These are phyloP conservation scores for Araneus ventricosus DNA, from an alignment of 1,140 invertebrate genomes.

Conservation along the genomic window DNA sequence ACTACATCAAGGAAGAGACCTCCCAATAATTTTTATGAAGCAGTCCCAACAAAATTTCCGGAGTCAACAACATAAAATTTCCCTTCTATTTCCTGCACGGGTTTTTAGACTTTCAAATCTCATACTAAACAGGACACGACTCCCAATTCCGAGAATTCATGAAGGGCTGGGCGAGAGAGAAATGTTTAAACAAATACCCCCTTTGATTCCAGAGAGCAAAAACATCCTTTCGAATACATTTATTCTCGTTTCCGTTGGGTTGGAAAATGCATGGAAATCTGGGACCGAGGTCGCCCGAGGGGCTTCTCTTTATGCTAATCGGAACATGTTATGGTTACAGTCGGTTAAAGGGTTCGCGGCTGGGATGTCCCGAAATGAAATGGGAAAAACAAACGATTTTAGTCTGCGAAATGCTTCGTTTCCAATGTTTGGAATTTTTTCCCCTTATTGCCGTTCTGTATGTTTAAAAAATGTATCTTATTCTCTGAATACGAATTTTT, in stretches of 20 bases:
- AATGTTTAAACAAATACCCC: constrained; percentile 61
- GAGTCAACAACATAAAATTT: no score
- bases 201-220: constrained; percentile 35
- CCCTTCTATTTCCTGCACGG: background rate
- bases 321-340: constrained; percentile 12
- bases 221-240: constrained; percentile 19
- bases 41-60: background rate
- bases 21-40: background rate
- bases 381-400: background rate
- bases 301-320: constrained; percentile 43
- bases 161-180: background rate
- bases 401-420: background rate
- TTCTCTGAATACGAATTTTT: no score
- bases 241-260: background rate
- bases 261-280: constrained; percentile 23
- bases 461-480: no score
- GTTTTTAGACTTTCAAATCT: constrained; percentile 54
- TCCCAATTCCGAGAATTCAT: background rate
- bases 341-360: background rate
- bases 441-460: no score
- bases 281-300: constrained; percentile 11
- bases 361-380: background rate
- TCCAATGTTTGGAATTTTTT: no score
- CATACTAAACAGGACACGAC: constrained; percentile 11
- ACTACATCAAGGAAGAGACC: background rate